Percentiles rank a stretch among this genome's conserved stretches.
Evolutionary conservation across 2,113 vertebrate genomes (phyloP).

Genomic region (Pelecanoides urinatrix): DNA sequence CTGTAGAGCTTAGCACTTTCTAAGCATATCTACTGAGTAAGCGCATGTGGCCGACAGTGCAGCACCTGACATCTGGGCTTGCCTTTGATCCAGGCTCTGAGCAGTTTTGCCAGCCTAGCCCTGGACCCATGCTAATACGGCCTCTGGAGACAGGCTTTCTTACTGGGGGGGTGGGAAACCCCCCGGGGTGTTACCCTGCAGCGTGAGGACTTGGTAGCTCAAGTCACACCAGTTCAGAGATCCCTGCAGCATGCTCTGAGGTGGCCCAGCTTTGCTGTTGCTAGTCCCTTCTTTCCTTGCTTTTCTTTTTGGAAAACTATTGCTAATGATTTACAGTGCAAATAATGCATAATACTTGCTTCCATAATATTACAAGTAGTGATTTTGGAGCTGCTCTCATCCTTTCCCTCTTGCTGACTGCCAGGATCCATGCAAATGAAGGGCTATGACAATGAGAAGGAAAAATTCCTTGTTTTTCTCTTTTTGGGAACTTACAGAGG

Average conservation of each 20-base stretch:
- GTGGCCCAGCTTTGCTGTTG: background rate
- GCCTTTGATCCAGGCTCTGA: background rate
- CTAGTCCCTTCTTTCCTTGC: background rate
- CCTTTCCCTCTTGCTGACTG: background rate
- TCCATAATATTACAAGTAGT: background rate
- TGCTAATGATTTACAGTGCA: background rate
- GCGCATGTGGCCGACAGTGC: background rate
- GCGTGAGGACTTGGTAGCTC: background rate
- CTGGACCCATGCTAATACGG: background rate
- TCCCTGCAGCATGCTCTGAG: background rate
- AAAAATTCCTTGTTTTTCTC: slow-evolving; percentile 1
- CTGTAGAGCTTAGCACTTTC: background rate
- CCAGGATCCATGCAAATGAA: background rate
- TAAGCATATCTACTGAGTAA: background rate
- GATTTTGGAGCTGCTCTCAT: slow-evolving; percentile 3
- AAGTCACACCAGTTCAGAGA: background rate
- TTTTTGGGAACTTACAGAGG: background rate
- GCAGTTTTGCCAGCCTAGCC: background rate
- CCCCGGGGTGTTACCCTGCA: background rate
- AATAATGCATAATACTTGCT: background rate
- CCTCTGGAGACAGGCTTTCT: background rate
- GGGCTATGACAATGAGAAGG: background rate
- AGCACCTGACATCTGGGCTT: background rate
- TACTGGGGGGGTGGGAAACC: background rate
- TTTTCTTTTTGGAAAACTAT: background rate